Evolutionary conservation across 37 sponge, comb jelly and placozoan genomes (phyloP).

Genomic region (Spongilla lacustris): DNA sequence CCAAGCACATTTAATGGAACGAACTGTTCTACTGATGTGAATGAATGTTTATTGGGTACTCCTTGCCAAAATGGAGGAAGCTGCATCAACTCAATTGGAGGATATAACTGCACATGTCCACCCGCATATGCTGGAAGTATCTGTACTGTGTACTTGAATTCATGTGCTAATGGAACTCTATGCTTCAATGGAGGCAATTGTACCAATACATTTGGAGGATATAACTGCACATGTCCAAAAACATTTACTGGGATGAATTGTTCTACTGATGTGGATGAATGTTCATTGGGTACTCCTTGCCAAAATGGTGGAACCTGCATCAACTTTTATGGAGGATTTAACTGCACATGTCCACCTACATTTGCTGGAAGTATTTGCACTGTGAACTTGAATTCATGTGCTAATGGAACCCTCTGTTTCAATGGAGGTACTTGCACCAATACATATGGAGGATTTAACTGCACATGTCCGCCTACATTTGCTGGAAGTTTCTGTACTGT

Average conservation of each 20-base stretch:
- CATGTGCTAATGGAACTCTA: conserved; percentile 36
- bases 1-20: conserved; percentile 31
- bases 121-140: conserved; percentile 5
- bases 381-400: conserved; percentile 24
- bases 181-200: conserved; percentile 81
- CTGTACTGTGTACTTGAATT: conserved; percentile 14
- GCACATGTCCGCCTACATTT: background rate
- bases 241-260: conserved; percentile 76
- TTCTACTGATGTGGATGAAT: conserved; percentile 58
- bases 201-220: conserved; percentile 48
- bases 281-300: conserved; percentile 51
- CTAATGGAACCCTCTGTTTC: background rate
- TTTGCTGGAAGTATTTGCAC: conserved; percentile 19
- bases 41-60: conserved; percentile 23
- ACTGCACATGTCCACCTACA: conserved; percentile 7
- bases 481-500: no score
- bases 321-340: conserved; percentile 45
- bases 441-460: background rate
- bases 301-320: conserved; percentile 67
- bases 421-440: background rate
- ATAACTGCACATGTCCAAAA: conserved; percentile 55
- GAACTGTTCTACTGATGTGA: conserved; percentile 22
- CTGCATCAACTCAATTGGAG: conserved; percentile 19
- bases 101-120: conserved; percentile 19
- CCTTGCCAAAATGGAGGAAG: conserved; percentile 40